Evolutionary conservation across 2,888 invertebrate species (phyloP).

Genomic region (Heteromyza rotundicornis): DNA sequence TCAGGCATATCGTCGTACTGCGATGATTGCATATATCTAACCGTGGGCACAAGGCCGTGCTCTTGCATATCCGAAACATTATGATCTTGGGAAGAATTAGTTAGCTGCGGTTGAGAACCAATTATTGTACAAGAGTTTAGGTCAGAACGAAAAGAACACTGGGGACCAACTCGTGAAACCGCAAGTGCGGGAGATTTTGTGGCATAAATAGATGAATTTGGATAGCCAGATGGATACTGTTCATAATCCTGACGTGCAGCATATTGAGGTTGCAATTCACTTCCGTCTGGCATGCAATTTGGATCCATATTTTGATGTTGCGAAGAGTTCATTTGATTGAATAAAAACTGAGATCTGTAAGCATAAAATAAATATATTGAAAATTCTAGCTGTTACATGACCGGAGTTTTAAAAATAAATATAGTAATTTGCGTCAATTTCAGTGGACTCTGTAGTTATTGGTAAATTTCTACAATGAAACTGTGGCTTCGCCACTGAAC

Average conservation of each 20-base stretch:
- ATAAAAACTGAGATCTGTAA: slow-evolving; percentile 15
- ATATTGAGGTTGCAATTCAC: slow-evolving; percentile 49
- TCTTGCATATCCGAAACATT: slow-evolving; percentile 48
- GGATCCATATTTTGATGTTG: slow-evolving; percentile 47
- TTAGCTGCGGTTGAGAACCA: slow-evolving; percentile 47
- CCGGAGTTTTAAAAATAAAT: too few species aligned
- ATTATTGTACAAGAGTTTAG: slow-evolving; percentile 37
- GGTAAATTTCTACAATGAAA: too few species aligned
- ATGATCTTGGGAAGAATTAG: slow-evolving; percentile 42
- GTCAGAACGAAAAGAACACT: slow-evolving; percentile 35
- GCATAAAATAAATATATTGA: background rate
- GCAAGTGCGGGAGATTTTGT: slow-evolving; percentile 47
- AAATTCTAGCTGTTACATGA: too few species aligned
- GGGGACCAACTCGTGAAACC: slow-evolving; percentile 40
- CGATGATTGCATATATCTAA: slow-evolving; percentile 60
- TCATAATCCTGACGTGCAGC: slow-evolving; percentile 42
- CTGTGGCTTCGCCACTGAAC: too few species aligned
- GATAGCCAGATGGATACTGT: slow-evolving; percentile 42
- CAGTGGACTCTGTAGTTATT: too few species aligned
- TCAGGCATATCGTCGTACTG: slow-evolving; percentile 60
- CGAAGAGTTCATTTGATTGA: slow-evolving; percentile 40
- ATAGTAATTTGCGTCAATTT: too few species aligned
- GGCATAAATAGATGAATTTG: slow-evolving; percentile 51
- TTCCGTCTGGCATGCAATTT: slow-evolving; percentile 38
- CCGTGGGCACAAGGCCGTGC: slow-evolving; percentile 44